These are phyloP conservation scores for Myxocyprinus asiaticus DNA, from an alignment of 2,113 vertebrate species.

Conservation along the genomic window DNA sequence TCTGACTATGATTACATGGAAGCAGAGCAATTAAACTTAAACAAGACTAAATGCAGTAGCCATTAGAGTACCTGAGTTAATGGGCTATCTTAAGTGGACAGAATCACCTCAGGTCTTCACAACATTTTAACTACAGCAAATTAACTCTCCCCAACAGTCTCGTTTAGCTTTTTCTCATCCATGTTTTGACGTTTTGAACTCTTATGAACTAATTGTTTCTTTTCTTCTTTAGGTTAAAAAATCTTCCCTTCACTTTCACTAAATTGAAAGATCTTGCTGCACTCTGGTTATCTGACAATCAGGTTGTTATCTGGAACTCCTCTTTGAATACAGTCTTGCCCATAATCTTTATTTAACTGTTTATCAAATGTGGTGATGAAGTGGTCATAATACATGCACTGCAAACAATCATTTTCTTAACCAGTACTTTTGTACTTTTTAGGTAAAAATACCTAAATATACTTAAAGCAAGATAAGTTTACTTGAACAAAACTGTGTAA, in stretches of 20 bases:
- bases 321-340: neutral
- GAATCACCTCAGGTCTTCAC: neutral
- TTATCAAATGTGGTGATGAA: too few species aligned
- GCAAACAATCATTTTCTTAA: too few species aligned
- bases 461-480: too few species aligned
- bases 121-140: constrained; percentile 19
- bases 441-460: too few species aligned
- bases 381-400: too few species aligned
- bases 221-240: constrained; percentile 84
- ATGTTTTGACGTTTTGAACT: neutral
- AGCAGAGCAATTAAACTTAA: constrained; percentile 45
- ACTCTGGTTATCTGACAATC: constrained; percentile 99
- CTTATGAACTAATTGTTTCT: neutral
- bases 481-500: too few species aligned
- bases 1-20: constrained; percentile 38
- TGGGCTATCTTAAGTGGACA: constrained; percentile 17
- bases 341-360: too few species aligned
- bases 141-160: neutral
- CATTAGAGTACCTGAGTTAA: constrained; percentile 40
- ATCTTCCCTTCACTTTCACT: constrained; percentile 96
- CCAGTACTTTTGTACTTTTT: too few species aligned
- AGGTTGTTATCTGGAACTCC: constrained; percentile 76
- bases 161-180: neutral
- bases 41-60: constrained; percentile 30
- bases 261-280: constrained; percentile 98